Base-by-base conservation (phyloP, 2,113 vertebrate genomes). In the Bujurquina vittata region DNA sequence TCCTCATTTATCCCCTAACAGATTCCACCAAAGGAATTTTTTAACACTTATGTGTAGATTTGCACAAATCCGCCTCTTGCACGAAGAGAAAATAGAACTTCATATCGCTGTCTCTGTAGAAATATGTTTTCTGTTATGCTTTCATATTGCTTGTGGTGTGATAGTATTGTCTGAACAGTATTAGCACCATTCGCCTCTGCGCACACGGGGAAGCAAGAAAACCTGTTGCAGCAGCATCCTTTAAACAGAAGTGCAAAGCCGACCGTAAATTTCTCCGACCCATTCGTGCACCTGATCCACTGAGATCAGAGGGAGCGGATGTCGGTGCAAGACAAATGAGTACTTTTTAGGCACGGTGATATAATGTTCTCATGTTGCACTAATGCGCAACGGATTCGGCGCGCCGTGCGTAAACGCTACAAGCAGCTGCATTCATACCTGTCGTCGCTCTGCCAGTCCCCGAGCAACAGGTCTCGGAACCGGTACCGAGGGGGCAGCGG, bases 391-490 rank as follows among this genome's bases (percentile, higher is more conserved):
- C 57, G n/a, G 77, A 69, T 72, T 79, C 69, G 12, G 75, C 18
- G 91, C 92, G 89, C 80, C 84, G 88, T 90, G 91, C 89, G 92
- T 94, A 91, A 92, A 84, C 67, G 67, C 56, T 73, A 55, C 57
- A 76, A 85, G 69, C 10, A 31, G 77, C 59, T 43, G 59, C 78
- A 80, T 89, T 31, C 93, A 89, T 95, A 96, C 96, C 96, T 96
- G 91, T 97, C 96, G 83, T 96, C 96, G 52, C 92, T 81, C 90
- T 96, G 96, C 96, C 96, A 97, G 93, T 97, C 96, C 43, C 96
- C 96, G 87, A 96, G 96, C 94, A 97, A 95, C 95, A 97, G 94
- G 95, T 97, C 96, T 88, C 96, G 95, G 95, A 97, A 97, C 86
- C 96, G 95, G 92, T 97, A 97, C 90, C 96, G 95, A 69, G 96